Conservation (phyloP, 1,140 invertebrate species). For the Drosophila persimilis region DNA sequence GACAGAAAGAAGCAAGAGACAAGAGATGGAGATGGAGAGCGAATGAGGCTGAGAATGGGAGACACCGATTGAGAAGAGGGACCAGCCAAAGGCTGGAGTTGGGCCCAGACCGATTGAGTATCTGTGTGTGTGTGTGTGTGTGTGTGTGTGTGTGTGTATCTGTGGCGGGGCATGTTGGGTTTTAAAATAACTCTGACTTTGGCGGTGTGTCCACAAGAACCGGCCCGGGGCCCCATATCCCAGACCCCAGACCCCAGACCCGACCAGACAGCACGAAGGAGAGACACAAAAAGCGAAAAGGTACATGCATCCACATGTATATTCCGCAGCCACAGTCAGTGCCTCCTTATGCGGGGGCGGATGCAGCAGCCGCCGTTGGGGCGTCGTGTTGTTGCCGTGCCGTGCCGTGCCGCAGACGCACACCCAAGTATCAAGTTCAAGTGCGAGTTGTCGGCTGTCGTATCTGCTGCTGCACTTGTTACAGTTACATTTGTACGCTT, state of each 20-base stretch:
- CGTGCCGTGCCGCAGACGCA: background rate
- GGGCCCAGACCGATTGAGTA: constrained; percentile 44
- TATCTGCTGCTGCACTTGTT: too few species aligned
- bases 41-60: constrained; percentile 3
- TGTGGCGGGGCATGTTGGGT: constrained; percentile 39
- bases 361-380: constrained; percentile 11
- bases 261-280: constrained; percentile 15
- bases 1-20: constrained; percentile 7
- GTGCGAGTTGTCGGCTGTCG: background rate
- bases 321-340: background rate
- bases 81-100: constrained; percentile 37
- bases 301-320: constrained; percentile 8
- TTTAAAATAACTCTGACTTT: constrained; percentile 65
- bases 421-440: constrained; percentile 13
- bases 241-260: constrained; percentile 16
- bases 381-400: background rate
- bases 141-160: constrained; percentile 21
- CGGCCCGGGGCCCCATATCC: constrained; percentile 49
- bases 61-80: constrained; percentile 2
- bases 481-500: constrained; percentile 15
- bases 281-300: constrained; percentile 11
- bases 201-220: constrained; percentile 65
- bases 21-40: constrained; percentile 2
- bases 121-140: constrained; percentile 24
- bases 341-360: constrained; percentile 35